These are phyloP conservation scores for Lagodon rhomboides DNA, from an alignment of 2,797 vertebrate species.

Conservation along the genomic window DNA sequence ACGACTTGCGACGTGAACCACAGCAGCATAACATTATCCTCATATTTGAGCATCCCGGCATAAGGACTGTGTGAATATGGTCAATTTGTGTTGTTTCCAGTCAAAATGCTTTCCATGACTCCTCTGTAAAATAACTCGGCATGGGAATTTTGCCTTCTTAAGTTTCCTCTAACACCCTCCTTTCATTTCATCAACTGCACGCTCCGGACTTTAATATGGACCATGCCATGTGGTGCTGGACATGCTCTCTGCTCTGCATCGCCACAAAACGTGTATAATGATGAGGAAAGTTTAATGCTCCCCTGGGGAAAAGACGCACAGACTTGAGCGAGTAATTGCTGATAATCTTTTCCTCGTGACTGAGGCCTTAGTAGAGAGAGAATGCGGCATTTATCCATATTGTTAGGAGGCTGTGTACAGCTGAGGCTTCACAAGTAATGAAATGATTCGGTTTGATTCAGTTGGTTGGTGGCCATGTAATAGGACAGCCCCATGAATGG, in stretches of 20 bases:
- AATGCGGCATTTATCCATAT: conserved; percentile 11
- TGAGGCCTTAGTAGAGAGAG: conserved; percentile 7
- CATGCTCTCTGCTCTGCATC: neutral
- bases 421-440: conserved; percentile 10
- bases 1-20: no score
- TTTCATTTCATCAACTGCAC: no score
- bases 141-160: no score
- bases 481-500: neutral
- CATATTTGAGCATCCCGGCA: no score
- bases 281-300: conserved; percentile 2
- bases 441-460: conserved; percentile 30
- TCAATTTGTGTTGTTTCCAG: no score
- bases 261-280: conserved; percentile 1
- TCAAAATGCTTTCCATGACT: no score
- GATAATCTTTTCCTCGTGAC: conserved; percentile 61
- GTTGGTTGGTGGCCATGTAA: neutral
- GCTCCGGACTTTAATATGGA: no score
- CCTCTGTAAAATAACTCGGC: no score
- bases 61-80: no score
- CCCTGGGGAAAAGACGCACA: conserved; percentile 3
- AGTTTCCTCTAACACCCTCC: no score
- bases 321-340: conserved; percentile 34
- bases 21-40: no score
- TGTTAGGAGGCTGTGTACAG: conserved; percentile 9
- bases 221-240: no score